Conservation (phyloP, 2,797 vertebrate genomes). For the Enteromius fasciolatus region DNA sequence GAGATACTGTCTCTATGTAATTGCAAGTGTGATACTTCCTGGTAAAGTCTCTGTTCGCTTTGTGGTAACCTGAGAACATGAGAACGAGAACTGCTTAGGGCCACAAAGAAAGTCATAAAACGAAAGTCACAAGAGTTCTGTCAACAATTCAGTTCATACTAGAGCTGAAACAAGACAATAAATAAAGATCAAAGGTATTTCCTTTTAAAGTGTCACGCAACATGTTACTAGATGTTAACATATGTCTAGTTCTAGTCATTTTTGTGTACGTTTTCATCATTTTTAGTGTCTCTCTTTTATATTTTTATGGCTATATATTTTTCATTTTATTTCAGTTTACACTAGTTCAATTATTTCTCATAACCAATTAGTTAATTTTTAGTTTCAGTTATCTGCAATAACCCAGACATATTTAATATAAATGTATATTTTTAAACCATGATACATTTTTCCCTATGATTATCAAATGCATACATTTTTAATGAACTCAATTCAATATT, state of each 20-base stretch:
- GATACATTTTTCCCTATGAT: not conserved
- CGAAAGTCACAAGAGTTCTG: not conserved
- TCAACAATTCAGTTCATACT: slow-evolving; percentile 12
- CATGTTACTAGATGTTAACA: not conserved
- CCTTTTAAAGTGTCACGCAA: not conserved
- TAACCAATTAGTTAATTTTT: not conserved
- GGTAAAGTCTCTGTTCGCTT: slow-evolving; percentile 6
- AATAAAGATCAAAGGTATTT: not conserved
- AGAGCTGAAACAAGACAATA: not conserved
- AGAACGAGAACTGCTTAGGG: not conserved
- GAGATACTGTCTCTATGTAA: slow-evolving; percentile 14
- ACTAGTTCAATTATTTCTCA: too few relatives aligned
- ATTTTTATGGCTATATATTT: too few relatives aligned
- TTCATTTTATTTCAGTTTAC: not conserved
- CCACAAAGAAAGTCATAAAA: slow-evolving; percentile 22
- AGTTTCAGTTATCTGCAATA: not conserved
- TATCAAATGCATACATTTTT: not conserved
- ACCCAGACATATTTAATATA: not conserved
- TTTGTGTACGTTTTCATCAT: too few relatives aligned
- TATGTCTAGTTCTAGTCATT: not conserved
- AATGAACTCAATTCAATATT: too few relatives aligned
- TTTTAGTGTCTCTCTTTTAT: too few relatives aligned
- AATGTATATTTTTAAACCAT: not conserved
- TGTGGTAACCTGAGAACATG: slow-evolving; percentile 25
- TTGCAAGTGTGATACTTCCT: not conserved